Evolutionary conservation across 2,888 invertebrate species (phyloP).

Genomic region (Nemurella pictetii): DNA sequence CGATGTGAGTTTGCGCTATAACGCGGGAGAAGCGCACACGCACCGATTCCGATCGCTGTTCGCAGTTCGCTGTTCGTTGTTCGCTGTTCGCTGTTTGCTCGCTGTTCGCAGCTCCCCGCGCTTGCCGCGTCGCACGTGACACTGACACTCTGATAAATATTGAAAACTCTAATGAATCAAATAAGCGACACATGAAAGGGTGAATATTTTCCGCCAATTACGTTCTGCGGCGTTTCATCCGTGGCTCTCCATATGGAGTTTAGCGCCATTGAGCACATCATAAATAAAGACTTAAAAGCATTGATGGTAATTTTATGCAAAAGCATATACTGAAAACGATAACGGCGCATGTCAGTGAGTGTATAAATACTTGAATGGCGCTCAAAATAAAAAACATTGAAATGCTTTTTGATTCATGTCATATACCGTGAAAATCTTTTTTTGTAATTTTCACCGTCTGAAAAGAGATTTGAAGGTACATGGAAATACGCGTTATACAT

Average conservation of each 20-base stretch:
- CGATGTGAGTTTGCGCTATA: too few species aligned
- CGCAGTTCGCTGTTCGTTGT: too few species aligned
- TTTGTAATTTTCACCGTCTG: background rate
- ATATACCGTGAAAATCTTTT: background rate
- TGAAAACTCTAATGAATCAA: conserved; percentile 23
- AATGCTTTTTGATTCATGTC: conserved; percentile 19
- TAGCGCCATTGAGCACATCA: background rate
- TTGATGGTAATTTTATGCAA: conserved; percentile 3
- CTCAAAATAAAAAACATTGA: background rate
- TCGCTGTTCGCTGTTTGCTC: too few species aligned
- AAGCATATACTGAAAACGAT: background rate
- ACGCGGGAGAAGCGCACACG: too few species aligned
- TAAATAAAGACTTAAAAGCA: background rate
- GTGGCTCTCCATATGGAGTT: background rate
- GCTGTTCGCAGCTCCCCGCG: background rate
- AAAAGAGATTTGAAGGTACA: background rate
- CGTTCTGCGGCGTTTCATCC: background rate
- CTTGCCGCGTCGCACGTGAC: background rate
- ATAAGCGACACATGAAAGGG: conserved; percentile 14
- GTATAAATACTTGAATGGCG: conserved; percentile 5
- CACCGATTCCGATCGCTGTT: too few species aligned
- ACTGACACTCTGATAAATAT: conserved; percentile 11
- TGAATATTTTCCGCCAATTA: conserved; percentile 29
- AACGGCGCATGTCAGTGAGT: background rate
- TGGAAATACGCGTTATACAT: background rate